Percentiles rank a stretch among this genome's conserved stretches.
These are phyloP conservation scores for Epicampocera succincta DNA, from an alignment of 2,888 invertebrate genomes.

Conservation along the genomic window DNA sequence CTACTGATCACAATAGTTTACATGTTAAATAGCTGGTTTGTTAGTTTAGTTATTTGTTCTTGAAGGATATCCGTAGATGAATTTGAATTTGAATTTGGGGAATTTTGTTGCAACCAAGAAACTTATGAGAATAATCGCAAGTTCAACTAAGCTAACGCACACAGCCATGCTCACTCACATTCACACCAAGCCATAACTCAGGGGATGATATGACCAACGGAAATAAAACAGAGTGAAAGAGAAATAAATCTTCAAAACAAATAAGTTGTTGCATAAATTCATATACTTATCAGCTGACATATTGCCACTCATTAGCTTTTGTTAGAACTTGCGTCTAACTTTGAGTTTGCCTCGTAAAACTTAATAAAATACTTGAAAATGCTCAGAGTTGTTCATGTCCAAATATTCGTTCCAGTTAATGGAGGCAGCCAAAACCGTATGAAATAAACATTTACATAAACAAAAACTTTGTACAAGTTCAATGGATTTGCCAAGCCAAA, in stretches of 20 bases:
- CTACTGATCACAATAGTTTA: constrained; percentile 10
- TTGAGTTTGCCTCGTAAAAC: constrained; percentile 24
- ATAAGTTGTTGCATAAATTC: constrained; percentile 38
- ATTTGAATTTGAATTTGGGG: constrained; percentile 73
- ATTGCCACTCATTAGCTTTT: constrained; percentile 46
- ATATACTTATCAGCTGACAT: constrained; percentile 41
- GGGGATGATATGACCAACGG: not conserved
- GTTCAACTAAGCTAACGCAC: constrained; percentile 56
- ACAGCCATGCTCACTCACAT: constrained; percentile 2
- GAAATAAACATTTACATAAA: no score
- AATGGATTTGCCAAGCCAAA: no score
- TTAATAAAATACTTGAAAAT: not conserved
- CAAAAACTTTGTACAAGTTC: no score
- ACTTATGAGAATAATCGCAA: constrained; percentile 75
- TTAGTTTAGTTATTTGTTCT: constrained; percentile 48
- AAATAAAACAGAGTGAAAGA: not conserved
- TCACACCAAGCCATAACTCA: not conserved
- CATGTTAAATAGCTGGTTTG: constrained; percentile 56
- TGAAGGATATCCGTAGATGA: constrained; percentile 73
- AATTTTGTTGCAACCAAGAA: constrained; percentile 75
- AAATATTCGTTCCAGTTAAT: constrained; percentile 7
- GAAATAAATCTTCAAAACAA: constrained; percentile 71
- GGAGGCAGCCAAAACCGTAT: not conserved
- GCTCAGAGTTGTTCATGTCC: not conserved
- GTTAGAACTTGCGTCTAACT: not conserved